Evolutionary conservation across 2,113 vertebrate species (phyloP).

Genomic region (Hemicordylus capensis): DNA sequence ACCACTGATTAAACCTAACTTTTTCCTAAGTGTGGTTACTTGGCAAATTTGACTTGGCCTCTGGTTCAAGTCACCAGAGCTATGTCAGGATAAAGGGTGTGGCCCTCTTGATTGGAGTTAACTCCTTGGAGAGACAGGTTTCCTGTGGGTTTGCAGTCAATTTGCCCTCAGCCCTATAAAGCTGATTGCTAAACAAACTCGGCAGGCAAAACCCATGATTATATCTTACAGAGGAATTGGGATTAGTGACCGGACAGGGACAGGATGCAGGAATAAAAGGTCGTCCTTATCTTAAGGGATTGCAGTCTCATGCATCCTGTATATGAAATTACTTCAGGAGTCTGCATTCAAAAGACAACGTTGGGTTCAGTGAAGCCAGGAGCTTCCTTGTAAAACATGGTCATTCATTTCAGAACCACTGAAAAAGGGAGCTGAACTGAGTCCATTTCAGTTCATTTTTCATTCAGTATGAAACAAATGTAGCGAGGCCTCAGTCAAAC

Average conservation of each 20-base stretch:
- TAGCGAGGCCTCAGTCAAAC: too few species aligned
- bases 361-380: background rate
- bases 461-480: too few species aligned
- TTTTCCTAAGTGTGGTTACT: background rate
- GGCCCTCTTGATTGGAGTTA: slow-evolving; percentile 22
- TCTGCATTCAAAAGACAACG: background rate
- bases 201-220: slow-evolving; percentile 44
- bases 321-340: background rate
- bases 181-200: slow-evolving; percentile 43
- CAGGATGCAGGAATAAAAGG: slow-evolving; percentile 19
- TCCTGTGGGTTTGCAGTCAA: slow-evolving; percentile 33
- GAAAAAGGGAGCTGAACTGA: too few species aligned
- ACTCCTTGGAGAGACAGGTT: slow-evolving; percentile 23
- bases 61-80: background rate
- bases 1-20: background rate
- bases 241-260: slow-evolving; percentile 29
- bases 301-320: background rate
- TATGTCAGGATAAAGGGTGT: background rate
- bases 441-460: too few species aligned
- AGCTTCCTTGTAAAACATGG: background rate
- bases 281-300: background rate
- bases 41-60: background rate
- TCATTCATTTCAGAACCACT: too few species aligned
- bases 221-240: slow-evolving; percentile 44
- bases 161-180: background rate